phyloP scores from a whole-genome alignment of 2,797 vertebrate genomes.

The Pseudochirops cupreus region DNA sequence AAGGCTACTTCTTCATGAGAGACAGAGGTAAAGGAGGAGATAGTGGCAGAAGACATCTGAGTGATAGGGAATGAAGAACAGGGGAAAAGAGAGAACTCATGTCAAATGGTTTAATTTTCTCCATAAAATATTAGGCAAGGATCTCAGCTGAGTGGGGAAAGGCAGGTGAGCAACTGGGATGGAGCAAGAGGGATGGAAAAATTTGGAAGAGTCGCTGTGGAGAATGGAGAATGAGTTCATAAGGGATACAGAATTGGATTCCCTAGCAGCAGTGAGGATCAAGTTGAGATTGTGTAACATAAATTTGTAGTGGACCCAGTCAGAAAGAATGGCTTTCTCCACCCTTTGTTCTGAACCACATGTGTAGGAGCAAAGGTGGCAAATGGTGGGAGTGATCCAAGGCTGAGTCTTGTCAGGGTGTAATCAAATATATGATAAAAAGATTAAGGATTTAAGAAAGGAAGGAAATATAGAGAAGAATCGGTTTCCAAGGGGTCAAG shows the following conservation, averaged over 20 bases:
- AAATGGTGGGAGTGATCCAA: background rate
- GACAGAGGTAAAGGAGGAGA: background rate
- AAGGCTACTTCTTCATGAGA: background rate
- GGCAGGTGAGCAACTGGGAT: too few species aligned
- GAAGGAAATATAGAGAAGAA: background rate
- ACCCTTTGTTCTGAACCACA: background rate
- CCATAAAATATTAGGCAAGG: background rate
- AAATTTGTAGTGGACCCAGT: background rate
- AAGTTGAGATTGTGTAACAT: background rate
- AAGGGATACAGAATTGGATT: background rate
- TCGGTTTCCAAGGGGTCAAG: background rate
- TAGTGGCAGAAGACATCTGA: background rate
- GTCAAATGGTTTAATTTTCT: background rate
- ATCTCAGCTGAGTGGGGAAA: background rate
- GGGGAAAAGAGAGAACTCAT: background rate
- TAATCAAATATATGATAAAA: background rate
- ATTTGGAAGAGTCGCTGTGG: background rate
- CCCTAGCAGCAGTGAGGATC: background rate
- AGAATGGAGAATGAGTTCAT: background rate
- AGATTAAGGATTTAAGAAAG: background rate
- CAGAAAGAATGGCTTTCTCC: background rate
- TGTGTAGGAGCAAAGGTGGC: background rate
- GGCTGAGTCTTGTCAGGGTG: background rate
- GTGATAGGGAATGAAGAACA: background rate
- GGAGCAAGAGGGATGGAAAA: background rate